phyloP scores from a whole-genome alignment of 2,888 invertebrate genomes.

The Lycophotia porphyrea region DNA sequence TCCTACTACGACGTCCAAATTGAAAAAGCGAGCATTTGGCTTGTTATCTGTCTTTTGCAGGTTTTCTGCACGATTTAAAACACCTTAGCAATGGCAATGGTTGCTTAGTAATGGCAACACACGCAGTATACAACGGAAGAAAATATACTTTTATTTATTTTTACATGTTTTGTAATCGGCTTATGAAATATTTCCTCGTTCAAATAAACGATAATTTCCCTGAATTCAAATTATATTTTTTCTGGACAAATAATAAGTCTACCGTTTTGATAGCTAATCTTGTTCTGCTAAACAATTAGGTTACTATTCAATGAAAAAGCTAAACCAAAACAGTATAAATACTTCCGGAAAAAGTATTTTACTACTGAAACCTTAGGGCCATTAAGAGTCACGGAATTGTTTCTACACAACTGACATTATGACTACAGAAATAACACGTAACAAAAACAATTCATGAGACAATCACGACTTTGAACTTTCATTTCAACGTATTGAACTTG shows the following conservation, averaged over 20 bases:
- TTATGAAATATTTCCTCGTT: slow-evolving; percentile 14
- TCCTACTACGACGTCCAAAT: slow-evolving; percentile 44
- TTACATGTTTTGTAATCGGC: slow-evolving; percentile 7
- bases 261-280: slow-evolving; percentile 23
- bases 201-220: slow-evolving; percentile 4
- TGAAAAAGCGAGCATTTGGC: slow-evolving; percentile 53
- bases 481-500: slow-evolving; percentile 15
- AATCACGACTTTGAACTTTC: slow-evolving; percentile 44
- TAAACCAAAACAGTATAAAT: slow-evolving; percentile 9
- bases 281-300: slow-evolving; percentile 27
- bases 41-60: slow-evolving; percentile 60
- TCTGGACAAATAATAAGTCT: neutral
- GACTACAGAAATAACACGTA: slow-evolving; percentile 24
- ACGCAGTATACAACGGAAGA: neutral
- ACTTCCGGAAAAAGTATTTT: slow-evolving; percentile 26
- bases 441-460: slow-evolving; percentile 22
- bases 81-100: no score
- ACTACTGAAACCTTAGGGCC: slow-evolving; percentile 6
- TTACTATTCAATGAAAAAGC: neutral
- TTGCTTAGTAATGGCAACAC: neutral
- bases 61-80: slow-evolving; percentile 26
- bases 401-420: slow-evolving; percentile 29
- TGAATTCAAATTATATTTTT: slow-evolving; percentile 10
- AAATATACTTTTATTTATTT: neutral
- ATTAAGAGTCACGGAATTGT: slow-evolving; percentile 15